Conservation (phyloP, 1,140 invertebrate species). For the Drosophila sulfurigaster region DNA sequence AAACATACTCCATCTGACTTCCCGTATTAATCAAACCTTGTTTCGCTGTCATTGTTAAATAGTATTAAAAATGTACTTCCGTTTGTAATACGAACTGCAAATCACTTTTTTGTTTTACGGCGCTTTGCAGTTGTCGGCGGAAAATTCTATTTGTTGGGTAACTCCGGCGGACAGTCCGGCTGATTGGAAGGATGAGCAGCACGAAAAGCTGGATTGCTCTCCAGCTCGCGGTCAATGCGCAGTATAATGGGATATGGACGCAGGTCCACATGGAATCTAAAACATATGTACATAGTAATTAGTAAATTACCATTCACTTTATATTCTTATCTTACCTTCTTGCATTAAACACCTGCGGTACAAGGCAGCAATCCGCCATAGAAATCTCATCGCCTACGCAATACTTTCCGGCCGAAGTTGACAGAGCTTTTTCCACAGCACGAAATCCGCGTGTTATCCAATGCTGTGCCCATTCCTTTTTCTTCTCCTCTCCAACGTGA, state of each 20-base stretch:
- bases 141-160: slow-evolving; percentile 88
- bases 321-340: slow-evolving; percentile 87
- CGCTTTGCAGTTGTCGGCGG: slow-evolving; percentile 84
- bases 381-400: slow-evolving; percentile 97
- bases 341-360: slow-evolving; percentile 97
- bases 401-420: slow-evolving; percentile 94
- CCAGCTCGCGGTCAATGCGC: slow-evolving; percentile 93
- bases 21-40: slow-evolving; percentile 18
- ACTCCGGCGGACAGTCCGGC: slow-evolving; percentile 95
- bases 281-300: background rate
- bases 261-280: slow-evolving; percentile 95
- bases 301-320: background rate
- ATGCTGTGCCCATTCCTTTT: slow-evolving; percentile 96
- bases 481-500: slow-evolving; percentile 93
- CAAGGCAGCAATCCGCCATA: slow-evolving; percentile 96
- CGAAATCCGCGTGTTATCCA: slow-evolving; percentile 96
- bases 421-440: slow-evolving; percentile 95
- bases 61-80: slow-evolving; percentile 39
- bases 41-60: slow-evolving; percentile 29
- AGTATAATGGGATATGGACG: slow-evolving; percentile 95
- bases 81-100: slow-evolving; percentile 75
- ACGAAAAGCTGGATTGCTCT: slow-evolving; percentile 94
- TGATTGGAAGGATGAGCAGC: slow-evolving; percentile 94
- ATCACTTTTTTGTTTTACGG: slow-evolving; percentile 82
- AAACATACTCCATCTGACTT: slow-evolving; percentile 38